These are phyloP conservation scores for Girardinichthys multiradiatus DNA, from an alignment of 2,113 vertebrate genomes.

Conservation along the genomic window DNA sequence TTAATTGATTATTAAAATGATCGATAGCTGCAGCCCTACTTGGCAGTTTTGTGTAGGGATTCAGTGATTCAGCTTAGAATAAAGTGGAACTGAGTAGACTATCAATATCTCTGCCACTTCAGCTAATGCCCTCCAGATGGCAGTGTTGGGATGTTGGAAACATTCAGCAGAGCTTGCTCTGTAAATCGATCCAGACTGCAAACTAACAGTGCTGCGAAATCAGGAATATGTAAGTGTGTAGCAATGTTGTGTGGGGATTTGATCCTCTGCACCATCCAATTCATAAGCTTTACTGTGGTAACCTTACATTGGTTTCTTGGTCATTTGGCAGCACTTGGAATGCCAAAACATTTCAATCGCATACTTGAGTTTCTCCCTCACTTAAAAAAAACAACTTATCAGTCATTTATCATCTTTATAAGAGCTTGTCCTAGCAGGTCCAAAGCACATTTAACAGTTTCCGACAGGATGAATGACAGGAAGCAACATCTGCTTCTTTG, in stretches of 20 bases:
- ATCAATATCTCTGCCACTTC: background rate
- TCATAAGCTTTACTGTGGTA: background rate
- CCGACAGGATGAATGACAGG: background rate
- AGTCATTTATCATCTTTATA: background rate
- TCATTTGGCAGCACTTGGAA: background rate
- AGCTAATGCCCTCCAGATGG: slow-evolving; percentile 26
- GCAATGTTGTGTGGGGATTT: background rate
- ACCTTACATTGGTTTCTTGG: background rate
- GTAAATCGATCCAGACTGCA: background rate
- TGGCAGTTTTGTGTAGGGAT: background rate
- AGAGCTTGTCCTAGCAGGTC: background rate
- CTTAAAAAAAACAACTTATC: background rate
- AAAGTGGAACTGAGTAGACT: background rate
- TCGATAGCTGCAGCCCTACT: too few species aligned
- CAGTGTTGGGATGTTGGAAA: slow-evolving; percentile 5
- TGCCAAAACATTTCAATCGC: background rate
- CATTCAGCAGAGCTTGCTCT: background rate
- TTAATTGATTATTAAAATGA: too few species aligned
- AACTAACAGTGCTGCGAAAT: background rate
- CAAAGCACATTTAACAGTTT: background rate
- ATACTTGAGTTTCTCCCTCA: background rate
- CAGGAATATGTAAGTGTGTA: background rate
- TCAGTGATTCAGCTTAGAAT: background rate
- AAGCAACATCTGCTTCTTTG: background rate
- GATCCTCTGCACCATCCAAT: background rate